A percentile compares a stretch with the other conserved stretches of the same genome.
Evolutionary conservation across 2,113 vertebrate genomes (phyloP).

Genomic region (Astur gentilis): DNA sequence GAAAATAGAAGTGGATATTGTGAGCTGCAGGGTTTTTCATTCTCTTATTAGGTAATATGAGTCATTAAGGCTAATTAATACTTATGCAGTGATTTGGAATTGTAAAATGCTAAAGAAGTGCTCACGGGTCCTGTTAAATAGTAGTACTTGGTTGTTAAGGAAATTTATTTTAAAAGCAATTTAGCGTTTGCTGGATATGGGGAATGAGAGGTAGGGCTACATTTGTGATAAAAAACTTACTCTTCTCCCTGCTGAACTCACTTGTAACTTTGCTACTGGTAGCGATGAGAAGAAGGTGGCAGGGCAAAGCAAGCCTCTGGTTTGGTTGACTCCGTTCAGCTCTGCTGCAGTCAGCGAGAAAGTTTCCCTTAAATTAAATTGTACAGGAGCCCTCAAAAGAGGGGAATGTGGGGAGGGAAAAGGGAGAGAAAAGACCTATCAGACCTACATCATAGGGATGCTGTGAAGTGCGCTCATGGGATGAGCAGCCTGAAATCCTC

Average conservation of each 20-base stretch:
- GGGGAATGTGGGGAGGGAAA: not conserved
- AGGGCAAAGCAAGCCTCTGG: not conserved
- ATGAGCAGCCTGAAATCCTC: not conserved
- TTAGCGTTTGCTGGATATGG: not conserved
- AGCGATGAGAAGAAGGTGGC: not conserved
- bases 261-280: not conserved
- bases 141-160: constrained; percentile 26
- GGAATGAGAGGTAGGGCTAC: not conserved
- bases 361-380: not conserved
- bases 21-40: constrained; percentile 56
- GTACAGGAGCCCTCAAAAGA: not conserved
- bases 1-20: constrained; percentile 38
- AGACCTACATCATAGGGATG: not conserved
- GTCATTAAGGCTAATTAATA: constrained; percentile 62
- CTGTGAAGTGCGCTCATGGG: not conserved
- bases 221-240: not conserved
- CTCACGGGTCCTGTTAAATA: constrained; percentile 42
- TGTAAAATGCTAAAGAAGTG: constrained; percentile 17
- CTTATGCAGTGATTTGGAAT: constrained; percentile 28
- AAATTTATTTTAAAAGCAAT: constrained; percentile 25
- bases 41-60: constrained; percentile 57
- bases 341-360: not conserved
- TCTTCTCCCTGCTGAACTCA: not conserved
- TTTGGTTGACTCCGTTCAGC: not conserved
- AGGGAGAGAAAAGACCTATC: not conserved